phyloP scores from a whole-genome alignment of 2,888 invertebrate species.

The Hydrotaea cyrtoneurina region DNA sequence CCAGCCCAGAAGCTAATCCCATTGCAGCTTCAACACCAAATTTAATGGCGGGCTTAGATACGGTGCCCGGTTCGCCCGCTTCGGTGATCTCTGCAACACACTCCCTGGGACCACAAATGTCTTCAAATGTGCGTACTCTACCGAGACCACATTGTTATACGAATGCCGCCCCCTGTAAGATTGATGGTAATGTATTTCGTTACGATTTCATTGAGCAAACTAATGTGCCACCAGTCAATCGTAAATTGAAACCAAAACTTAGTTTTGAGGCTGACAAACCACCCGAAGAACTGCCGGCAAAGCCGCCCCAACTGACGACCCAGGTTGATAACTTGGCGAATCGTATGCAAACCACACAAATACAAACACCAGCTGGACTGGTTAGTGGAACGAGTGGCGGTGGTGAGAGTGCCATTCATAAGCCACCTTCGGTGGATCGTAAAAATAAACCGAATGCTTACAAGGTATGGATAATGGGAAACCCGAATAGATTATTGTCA shows the following conservation, averaged over 20 bases:
- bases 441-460: slow-evolving; percentile 84
- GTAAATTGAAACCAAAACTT: slow-evolving; percentile 88
- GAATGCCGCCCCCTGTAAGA: slow-evolving; percentile 82
- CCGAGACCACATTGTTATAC: slow-evolving; percentile 81
- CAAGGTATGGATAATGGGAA: slow-evolving; percentile 76
- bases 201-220: slow-evolving; percentile 81
- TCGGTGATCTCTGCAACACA: slow-evolving; percentile 61
- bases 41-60: slow-evolving; percentile 73
- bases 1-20: slow-evolving; percentile 76
- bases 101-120: slow-evolving; percentile 52
- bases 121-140: slow-evolving; percentile 74
- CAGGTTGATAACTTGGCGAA: slow-evolving; percentile 71
- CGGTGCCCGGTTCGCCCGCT: slow-evolving; percentile 62
- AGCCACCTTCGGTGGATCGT: slow-evolving; percentile 84
- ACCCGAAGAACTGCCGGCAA: slow-evolving; percentile 76
- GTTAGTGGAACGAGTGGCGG: neutral
- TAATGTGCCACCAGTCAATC: slow-evolving; percentile 88
- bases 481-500: neutral
- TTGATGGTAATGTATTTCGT: slow-evolving; percentile 81
- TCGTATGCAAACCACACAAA: slow-evolving; percentile 70
- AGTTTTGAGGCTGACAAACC: slow-evolving; percentile 75
- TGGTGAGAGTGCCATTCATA: slow-evolving; percentile 43
- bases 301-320: slow-evolving; percentile 72
- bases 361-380: slow-evolving; percentile 67
- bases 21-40: slow-evolving; percentile 80